Evolutionary conservation across 53 echinoderm and acorn worm genomes (phyloP), one percentile per base, ranked within the genome.

Genomic region (Echinometra lucunter): DNA sequence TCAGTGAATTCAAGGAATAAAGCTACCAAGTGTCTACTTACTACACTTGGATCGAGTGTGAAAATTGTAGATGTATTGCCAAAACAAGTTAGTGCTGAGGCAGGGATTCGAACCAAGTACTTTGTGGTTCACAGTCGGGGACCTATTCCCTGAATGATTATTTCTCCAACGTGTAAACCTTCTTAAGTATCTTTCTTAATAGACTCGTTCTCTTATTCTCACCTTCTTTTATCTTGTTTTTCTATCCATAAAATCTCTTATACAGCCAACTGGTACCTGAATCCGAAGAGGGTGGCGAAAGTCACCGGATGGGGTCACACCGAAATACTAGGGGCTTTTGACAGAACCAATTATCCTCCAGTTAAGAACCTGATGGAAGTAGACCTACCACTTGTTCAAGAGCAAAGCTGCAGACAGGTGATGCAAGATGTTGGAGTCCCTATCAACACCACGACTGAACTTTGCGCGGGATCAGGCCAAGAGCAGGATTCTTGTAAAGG

Each of bases 291-390:
- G 88, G 30, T 53, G 49, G 88, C 88, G 7, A 55, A 16, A 56
- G 88, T 88, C 49, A 88, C 88, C 11, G 88, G 88, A 27, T 88
- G 88, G 88, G 88, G 88, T 55, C 44, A 82, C 45, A 82, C 44
- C 25, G 9, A 45, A 44, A 42, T 42, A 21, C 25, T 2, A 21
- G 16, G 6, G 83, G 28, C 28, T 30, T 1, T 4, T 27, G 88
- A 55, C 1, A 12, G 0, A 18, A 45, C 7, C 88, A 23, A 18
- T n/a, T n/a, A n/a, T 78, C 38, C 42, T 78, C 18, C 69, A 34
- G 32, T 34, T 34, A 69, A 69, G 69, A 5, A 69, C 9, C 69
- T 69, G 12, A 7, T 40, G 78, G 23, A 78, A 42, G 42, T 78
- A 21, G 23, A 78, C 42, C 0, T 78, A 42, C 42, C 78, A 18